phyloP scores from a whole-genome alignment of 2,113 vertebrate genomes.

The Tympanuchus pallidicinctus region DNA sequence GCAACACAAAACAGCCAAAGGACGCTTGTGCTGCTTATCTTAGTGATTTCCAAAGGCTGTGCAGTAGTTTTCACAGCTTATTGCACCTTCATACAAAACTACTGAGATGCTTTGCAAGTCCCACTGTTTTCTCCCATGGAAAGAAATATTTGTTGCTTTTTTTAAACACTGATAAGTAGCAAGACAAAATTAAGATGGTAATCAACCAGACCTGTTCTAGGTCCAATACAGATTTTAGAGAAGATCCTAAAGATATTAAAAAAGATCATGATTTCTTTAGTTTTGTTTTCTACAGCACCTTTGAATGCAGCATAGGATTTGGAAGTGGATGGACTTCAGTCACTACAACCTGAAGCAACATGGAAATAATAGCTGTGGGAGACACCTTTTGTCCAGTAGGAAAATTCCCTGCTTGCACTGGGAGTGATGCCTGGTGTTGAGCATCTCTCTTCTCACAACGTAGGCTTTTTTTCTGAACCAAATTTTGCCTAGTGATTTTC shows the following conservation, averaged over 20 bases:
- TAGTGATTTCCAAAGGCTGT: background rate
- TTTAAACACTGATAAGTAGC: background rate
- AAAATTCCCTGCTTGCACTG: too few relatives aligned
- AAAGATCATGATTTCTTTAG: background rate
- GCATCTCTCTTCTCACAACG: background rate
- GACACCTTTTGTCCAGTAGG: too few relatives aligned
- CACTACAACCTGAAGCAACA: too few relatives aligned
- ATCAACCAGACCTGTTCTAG: background rate
- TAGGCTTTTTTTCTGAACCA: background rate
- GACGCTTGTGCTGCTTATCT: background rate
- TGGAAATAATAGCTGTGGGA: too few relatives aligned
- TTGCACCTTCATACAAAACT: background rate
- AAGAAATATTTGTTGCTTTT: background rate
- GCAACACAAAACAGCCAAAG: background rate
- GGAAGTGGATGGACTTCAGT: too few relatives aligned
- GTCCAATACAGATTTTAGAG: background rate
- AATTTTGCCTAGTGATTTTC: accelerated
- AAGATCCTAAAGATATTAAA: background rate
- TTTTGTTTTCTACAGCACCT: too few relatives aligned
- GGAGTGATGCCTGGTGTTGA: background rate
- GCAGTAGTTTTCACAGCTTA: background rate
- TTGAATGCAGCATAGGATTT: too few relatives aligned
- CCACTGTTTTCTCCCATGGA: background rate
- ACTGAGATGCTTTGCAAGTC: background rate
- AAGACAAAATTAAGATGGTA: background rate